Conservation (phyloP, 2,797 vertebrate species). For the Spinus olivaceus region DNA sequence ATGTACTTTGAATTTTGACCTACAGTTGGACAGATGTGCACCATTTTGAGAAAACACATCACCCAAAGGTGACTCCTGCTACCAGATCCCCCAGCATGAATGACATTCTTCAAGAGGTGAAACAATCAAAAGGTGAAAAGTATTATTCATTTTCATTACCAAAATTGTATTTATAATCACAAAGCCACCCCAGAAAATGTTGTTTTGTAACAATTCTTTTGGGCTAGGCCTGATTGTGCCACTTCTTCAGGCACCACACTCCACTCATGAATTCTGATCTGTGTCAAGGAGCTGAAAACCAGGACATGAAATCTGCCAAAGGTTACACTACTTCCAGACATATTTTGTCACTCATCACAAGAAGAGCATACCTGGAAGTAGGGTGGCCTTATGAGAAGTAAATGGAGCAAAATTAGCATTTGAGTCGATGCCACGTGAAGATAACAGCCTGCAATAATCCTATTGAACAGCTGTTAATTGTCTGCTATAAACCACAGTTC, state of each 20-base stretch:
- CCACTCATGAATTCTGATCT: background rate
- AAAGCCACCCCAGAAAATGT: background rate
- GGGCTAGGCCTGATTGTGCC: background rate
- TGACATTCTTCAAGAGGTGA: background rate
- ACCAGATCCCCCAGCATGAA: background rate
- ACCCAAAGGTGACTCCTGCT: background rate
- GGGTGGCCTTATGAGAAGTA: slow-evolving; percentile 10
- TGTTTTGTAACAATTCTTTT: background rate
- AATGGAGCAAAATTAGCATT: slow-evolving; percentile 61
- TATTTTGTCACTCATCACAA: slow-evolving; percentile 13
- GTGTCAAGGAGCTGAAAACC: background rate
- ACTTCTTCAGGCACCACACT: background rate
- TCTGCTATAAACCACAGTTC: slow-evolving; percentile 59
- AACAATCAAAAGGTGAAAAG: background rate
- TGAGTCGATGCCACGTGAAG: slow-evolving; percentile 34
- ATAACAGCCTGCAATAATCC: slow-evolving; percentile 60
- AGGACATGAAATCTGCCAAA: background rate
- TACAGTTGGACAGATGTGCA: background rate
- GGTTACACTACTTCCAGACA: background rate
- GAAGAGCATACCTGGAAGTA: slow-evolving; percentile 31
- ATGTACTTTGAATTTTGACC: background rate
- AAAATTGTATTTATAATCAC: background rate
- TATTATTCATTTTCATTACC: background rate
- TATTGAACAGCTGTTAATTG: slow-evolving; percentile 70
- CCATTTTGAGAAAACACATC: background rate